Conservation (phyloP, 2,888 invertebrate genomes). For the Acanthosepion lycidas region DNA sequence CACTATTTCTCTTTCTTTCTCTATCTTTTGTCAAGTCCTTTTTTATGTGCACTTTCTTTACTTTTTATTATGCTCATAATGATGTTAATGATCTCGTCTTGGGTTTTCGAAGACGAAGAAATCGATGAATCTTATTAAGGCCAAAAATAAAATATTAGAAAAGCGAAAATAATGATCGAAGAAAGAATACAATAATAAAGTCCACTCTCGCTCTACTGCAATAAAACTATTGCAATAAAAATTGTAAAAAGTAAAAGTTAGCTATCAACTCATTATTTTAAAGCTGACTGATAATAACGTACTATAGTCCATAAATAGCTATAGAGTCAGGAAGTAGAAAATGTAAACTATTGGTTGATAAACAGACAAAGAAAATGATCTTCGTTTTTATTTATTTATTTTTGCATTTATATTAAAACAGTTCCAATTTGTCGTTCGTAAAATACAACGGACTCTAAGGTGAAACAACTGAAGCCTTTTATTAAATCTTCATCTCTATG, state of each 20-base stretch:
- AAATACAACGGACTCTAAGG: no score
- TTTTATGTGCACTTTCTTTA: background rate
- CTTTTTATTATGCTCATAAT: background rate
- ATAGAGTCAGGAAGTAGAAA: no score
- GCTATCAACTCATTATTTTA: background rate
- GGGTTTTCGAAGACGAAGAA: background rate
- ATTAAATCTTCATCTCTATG: no score
- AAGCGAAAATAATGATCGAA: background rate
- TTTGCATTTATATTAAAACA: background rate
- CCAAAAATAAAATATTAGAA: constrained; percentile 33
- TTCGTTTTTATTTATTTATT: background rate
- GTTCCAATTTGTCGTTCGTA: background rate
- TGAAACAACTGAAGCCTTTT: no score
- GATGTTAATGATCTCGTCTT: constrained; percentile 9
- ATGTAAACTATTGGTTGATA: background rate
- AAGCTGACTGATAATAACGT: background rate
- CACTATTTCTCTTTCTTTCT: background rate
- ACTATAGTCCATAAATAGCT: no score
- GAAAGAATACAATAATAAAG: background rate
- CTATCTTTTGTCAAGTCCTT: background rate
- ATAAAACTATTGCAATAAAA: background rate
- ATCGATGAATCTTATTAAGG: background rate
- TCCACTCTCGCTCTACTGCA: background rate
- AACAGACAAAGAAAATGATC: background rate
- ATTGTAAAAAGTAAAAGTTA: background rate